Conservation (phyloP, 2,113 vertebrate genomes). For the Mormyrus iriodes region DNA sequence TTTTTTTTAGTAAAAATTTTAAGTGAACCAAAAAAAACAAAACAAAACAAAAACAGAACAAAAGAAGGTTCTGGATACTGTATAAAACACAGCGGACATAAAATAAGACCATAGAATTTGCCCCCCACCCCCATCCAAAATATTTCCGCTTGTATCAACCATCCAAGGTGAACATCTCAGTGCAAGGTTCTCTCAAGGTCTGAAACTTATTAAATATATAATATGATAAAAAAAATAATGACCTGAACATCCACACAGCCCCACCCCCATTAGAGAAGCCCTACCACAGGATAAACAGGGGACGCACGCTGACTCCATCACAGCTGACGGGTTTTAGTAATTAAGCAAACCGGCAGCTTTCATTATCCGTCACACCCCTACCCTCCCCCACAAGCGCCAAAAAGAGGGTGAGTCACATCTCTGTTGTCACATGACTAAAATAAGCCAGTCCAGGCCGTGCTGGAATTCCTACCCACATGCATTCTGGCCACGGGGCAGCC, state of each 20-base stretch:
- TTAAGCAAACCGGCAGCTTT: background rate
- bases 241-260: conserved; percentile 45
- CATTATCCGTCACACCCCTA: background rate
- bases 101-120: conserved; percentile 81
- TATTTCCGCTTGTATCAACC: conserved; percentile 56
- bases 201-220: conserved; percentile 5
- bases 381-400: background rate
- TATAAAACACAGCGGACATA: conserved; percentile 90
- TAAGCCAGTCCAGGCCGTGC: background rate
- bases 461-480: background rate
- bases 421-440: background rate
- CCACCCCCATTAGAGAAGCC: conserved; percentile 46
- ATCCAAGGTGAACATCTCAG: conserved; percentile 75
- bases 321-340: conserved; percentile 59
- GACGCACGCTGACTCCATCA: conserved; percentile 51
- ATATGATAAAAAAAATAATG: conserved; percentile 57
- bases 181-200: conserved; percentile 71
- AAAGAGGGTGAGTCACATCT: background rate
- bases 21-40: conserved; percentile 70
- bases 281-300: conserved; percentile 61
- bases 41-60: conserved; percentile 68
- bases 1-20: conserved; percentile 80
- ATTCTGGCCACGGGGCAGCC: background rate
- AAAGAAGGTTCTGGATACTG: conserved; percentile 61
- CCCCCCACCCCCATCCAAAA: conserved; percentile 59